phyloP scores from a whole-genome alignment of 2,113 vertebrate species.

The Pheucticus melanocephalus region DNA sequence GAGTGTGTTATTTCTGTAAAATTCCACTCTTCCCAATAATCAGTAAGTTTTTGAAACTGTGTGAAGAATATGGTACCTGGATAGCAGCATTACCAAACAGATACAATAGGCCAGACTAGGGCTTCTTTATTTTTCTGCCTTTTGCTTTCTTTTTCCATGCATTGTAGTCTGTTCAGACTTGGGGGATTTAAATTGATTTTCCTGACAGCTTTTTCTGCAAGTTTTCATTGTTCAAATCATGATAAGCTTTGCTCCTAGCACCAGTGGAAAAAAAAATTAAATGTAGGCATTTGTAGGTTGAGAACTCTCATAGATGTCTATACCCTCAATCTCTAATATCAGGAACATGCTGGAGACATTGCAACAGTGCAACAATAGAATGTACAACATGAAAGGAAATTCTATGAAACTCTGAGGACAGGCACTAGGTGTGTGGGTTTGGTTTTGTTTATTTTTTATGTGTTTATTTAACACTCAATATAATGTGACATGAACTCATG shows the following conservation, averaged over 20 bases:
- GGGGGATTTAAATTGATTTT: conserved; percentile 14
- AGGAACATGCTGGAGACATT: neutral
- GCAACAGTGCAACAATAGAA: neutral
- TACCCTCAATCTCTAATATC: neutral
- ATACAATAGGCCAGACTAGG: neutral
- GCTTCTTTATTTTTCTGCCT: neutral
- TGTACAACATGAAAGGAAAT: neutral
- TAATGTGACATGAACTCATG: neutral
- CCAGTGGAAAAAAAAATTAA: neutral
- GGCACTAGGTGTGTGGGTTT: neutral
- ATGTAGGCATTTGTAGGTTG: neutral
- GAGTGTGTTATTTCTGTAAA: neutral
- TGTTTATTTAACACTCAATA: neutral
- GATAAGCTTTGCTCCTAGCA: neutral
- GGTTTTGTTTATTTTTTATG: neutral
- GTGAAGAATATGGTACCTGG: neutral
- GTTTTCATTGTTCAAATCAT: conserved; percentile 6
- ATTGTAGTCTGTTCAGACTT: neutral
- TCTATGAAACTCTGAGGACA: neutral
- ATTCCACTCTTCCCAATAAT: neutral
- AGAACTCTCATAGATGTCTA: neutral
- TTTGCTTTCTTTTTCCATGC: neutral
- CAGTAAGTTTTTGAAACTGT: neutral
- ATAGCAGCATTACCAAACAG: neutral
- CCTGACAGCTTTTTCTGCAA: neutral